Evolutionary conservation across 2,797 vertebrate species (phyloP).

Genomic region (Girardinus metallicus): DNA sequence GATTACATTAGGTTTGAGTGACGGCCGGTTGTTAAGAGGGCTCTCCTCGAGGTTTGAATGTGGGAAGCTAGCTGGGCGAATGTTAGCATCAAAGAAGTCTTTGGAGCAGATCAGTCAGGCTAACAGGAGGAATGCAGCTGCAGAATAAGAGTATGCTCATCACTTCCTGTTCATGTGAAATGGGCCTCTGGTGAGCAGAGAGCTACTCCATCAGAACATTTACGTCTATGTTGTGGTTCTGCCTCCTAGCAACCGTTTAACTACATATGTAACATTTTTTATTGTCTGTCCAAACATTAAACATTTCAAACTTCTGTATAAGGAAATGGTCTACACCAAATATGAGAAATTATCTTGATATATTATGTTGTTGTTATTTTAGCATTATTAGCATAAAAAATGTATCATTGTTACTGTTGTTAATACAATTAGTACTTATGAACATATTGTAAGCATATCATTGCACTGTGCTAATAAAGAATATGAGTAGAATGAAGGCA

Average conservation of each 20-base stretch:
- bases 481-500: no score
- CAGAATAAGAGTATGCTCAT: constrained; percentile 52
- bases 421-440: no score
- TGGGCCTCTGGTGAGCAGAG: constrained; percentile 20
- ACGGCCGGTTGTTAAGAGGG: constrained; percentile 56
- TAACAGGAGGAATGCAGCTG: constrained; percentile 72
- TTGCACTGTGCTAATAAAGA: no score
- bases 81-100: constrained; percentile 69
- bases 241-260: neutral
- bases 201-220: neutral
- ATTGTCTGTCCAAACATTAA: neutral
- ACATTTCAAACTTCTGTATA: no score
- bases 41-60: constrained; percentile 39
- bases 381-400: no score
- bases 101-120: constrained; percentile 64
- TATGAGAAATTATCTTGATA: no score
- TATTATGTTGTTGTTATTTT: no score
- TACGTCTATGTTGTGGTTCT: neutral
- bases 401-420: no score
- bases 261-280: no score
- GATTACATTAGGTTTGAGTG: constrained; percentile 69
- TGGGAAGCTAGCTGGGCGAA: constrained; percentile 59
- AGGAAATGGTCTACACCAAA: no score
- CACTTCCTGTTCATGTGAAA: constrained; percentile 57
- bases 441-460: no score